Base-by-base conservation (phyloP, 2,113 vertebrate genomes). In the Corythaixoides concolor region DNA sequence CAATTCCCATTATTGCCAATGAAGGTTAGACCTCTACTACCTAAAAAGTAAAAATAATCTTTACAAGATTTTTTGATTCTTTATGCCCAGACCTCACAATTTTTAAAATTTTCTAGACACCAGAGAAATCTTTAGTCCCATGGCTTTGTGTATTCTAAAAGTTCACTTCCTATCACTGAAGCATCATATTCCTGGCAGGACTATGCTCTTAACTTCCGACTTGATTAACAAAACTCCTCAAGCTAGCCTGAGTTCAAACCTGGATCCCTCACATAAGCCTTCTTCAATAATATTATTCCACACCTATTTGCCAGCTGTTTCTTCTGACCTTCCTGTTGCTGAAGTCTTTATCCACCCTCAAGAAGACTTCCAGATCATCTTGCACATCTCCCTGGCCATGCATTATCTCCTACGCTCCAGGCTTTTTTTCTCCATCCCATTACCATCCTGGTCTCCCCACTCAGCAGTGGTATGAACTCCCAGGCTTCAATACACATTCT, bases 321-420 rank as follows among this genome's bases (percentile, higher is more conserved):
- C 35, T 80, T 90, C 68, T 90, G 92, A 96, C 88, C 93, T 96
- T 96, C 95, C 93, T 90, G 82, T 90, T 85, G 58, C 49, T 85
- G 80, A 92, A 91, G 56, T 20, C 9, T 83, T 90, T 95, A 63
- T 73, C 66, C 77, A 76, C 81, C 87, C 91, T 74, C 0, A 0
- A 73, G 67, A 56, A 83, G 79, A 24, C 41, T 77, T 86, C 55
- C 50, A 60, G 79, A 75, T 85, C 62, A 19, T 91, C 47, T 76
- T 85, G 45, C 56, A 75, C n/a, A 43, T 93, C 76, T 93, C 90
- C 79, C 93, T 73, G 50, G 41, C 74, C 39, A 4, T 63, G 47
- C 30, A 63, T 96, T 93, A 83, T 85, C 75, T 95, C 63, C 91
- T 81, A 66, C 24, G 0, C 87, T 67, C 55, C 52, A 39, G 68